These are phyloP conservation scores for Pachymerium ferrugineum DNA, from an alignment of 2,888 invertebrate genomes.

Conservation along the genomic window DNA sequence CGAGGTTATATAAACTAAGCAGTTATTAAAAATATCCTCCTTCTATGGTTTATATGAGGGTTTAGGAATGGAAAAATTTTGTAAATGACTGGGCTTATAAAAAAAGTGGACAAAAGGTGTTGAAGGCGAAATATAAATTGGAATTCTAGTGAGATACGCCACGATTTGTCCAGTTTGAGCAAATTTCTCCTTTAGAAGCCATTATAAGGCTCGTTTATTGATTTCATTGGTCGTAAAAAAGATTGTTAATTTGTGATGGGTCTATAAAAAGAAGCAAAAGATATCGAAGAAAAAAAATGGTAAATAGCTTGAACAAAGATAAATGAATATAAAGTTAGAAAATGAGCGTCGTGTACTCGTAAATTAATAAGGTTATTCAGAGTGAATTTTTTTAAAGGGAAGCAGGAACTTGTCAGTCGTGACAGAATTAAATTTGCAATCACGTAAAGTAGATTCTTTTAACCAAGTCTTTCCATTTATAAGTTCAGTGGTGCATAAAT, in stretches of 20 bases:
- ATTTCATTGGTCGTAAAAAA: constrained; percentile 19
- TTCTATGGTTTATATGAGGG: background rate
- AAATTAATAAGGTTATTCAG: background rate
- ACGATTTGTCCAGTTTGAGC: background rate
- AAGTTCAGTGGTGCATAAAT: too few species aligned
- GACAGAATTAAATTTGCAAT: too few species aligned
- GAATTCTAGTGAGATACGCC: too few species aligned
- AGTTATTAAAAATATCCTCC: constrained; percentile 7
- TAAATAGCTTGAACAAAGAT: constrained; percentile 1
- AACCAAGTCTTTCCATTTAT: too few species aligned
- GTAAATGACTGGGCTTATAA: too few species aligned
- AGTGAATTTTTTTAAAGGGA: too few species aligned
- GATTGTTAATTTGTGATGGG: constrained; percentile 22
- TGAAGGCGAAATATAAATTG: too few species aligned
- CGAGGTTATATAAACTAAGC: background rate
- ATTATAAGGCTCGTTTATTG: background rate
- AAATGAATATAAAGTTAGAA: background rate
- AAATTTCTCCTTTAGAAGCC: constrained; percentile 15
- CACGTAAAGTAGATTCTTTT: too few species aligned
- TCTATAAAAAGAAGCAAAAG: background rate
- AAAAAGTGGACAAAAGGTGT: too few species aligned
- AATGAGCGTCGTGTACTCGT: background rate
- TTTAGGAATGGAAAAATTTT: background rate
- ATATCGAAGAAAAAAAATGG: background rate
- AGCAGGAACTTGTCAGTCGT: too few species aligned